Conservation (phyloP, 2,797 vertebrate genomes). For the Sebastes melanostomus region DNA sequence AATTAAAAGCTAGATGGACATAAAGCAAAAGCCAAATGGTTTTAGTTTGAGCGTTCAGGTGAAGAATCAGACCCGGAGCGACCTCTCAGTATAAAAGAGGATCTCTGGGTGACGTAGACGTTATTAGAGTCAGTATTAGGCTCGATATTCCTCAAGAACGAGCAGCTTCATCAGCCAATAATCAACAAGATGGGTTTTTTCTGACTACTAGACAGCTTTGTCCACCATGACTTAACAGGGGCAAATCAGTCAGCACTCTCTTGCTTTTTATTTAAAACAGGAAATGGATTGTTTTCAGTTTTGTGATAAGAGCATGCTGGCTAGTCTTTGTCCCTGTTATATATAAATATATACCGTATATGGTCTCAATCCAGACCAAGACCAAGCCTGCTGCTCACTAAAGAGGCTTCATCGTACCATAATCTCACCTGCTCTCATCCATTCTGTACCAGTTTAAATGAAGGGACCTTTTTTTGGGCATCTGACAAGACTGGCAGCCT, state of each 20-base stretch:
- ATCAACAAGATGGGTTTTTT: slow-evolving; percentile 9
- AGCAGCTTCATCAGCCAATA: slow-evolving; percentile 37
- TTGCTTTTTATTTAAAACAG: slow-evolving; percentile 40
- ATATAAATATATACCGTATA: background rate
- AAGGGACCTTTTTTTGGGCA: slow-evolving; percentile 60
- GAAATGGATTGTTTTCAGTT: slow-evolving; percentile 42
- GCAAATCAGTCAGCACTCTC: slow-evolving; percentile 18
- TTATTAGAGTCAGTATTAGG: slow-evolving; percentile 34
- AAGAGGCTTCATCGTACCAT: slow-evolving; percentile 47
- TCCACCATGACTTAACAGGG: background rate
- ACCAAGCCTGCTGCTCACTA: slow-evolving; percentile 58
- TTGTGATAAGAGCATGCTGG: slow-evolving; percentile 32
- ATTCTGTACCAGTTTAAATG: slow-evolving; percentile 80
- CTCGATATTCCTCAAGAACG: slow-evolving; percentile 20
- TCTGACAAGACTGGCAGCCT: slow-evolving; percentile 82
- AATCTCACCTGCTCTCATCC: slow-evolving; percentile 60
- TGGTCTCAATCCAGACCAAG: slow-evolving; percentile 31
- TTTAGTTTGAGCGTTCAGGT: slow-evolving; percentile 40
- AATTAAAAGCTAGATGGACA: slow-evolving; percentile 62
- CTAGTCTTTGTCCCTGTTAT: slow-evolving; percentile 20
- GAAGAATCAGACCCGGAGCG: background rate
- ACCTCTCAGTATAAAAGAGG: background rate
- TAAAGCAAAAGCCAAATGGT: slow-evolving; percentile 56
- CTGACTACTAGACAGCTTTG: slow-evolving; percentile 11
- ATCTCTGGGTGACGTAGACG: background rate